phyloP scores from a whole-genome alignment of 2,113 vertebrate species.

The Eulacestoma nigropectus region DNA sequence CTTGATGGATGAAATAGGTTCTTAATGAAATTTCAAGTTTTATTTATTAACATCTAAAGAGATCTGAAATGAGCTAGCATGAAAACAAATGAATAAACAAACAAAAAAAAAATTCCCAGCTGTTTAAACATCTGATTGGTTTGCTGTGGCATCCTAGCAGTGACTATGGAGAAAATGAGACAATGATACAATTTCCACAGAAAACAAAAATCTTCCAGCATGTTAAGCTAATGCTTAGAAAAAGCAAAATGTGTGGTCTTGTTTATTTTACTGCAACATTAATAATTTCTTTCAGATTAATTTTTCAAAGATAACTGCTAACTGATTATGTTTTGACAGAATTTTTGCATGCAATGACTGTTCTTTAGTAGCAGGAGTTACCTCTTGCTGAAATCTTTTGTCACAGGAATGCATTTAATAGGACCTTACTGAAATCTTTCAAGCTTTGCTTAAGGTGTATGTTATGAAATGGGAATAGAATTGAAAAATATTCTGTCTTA shows the following conservation, averaged over 20 bases:
- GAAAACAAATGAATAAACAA: not conserved
- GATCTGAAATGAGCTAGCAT: not conserved
- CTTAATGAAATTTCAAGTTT: not conserved
- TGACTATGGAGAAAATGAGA: slow-evolving; percentile 55
- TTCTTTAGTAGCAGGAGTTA: not conserved
- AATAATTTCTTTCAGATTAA: not conserved
- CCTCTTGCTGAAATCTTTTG: not conserved
- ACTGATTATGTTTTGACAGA: not conserved
- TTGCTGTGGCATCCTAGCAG: not conserved
- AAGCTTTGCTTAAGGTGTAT: not conserved
- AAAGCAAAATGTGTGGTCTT: not conserved
- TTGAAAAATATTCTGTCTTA: not conserved
- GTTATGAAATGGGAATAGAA: not conserved
- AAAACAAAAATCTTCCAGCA: slow-evolving; percentile 63
- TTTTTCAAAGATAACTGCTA: slow-evolving; percentile 18
- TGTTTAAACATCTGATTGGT: not conserved
- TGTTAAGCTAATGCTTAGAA: slow-evolving; percentile 43
- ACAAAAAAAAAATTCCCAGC: not conserved
- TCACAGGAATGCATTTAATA: not conserved
- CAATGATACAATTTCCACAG: slow-evolving; percentile 52
- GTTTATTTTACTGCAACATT: slow-evolving; percentile 21
- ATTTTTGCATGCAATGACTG: slow-evolving; percentile 20
- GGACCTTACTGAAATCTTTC: not conserved
- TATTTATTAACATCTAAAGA: not conserved
- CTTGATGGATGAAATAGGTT: not conserved